phyloP scores from a whole-genome alignment of 1,140 invertebrate species.

The Drosophila ananassae region DNA sequence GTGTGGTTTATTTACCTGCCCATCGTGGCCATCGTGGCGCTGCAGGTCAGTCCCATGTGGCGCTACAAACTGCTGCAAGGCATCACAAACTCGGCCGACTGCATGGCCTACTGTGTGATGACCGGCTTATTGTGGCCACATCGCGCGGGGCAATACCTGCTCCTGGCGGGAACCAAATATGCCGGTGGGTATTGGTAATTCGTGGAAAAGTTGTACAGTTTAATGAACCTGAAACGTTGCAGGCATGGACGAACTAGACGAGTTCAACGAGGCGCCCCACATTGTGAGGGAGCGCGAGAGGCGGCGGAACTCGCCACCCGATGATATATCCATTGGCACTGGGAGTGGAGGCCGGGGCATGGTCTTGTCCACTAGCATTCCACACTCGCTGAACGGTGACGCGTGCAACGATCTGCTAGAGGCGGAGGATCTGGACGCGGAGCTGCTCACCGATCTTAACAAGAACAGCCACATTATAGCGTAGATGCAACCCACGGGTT shows the following conservation, averaged over 20 bases:
- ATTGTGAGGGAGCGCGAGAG: slow-evolving; percentile 79
- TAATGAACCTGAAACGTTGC: not conserved
- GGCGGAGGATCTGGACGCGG: slow-evolving; percentile 71
- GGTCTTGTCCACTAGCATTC: slow-evolving; percentile 70
- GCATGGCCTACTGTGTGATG: slow-evolving; percentile 96
- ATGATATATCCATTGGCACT: slow-evolving; percentile 66
- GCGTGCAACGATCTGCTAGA: slow-evolving; percentile 73
- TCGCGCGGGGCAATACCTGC: slow-evolving; percentile 94
- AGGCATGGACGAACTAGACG: slow-evolving; percentile 93
- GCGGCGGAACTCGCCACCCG: slow-evolving; percentile 71
- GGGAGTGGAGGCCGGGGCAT: slow-evolving; percentile 54
- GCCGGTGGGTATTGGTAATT: slow-evolving; percentile 81
- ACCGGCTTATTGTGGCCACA: slow-evolving; percentile 97
- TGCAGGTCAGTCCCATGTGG: slow-evolving; percentile 97
- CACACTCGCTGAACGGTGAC: slow-evolving; percentile 75
- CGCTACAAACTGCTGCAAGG: slow-evolving; percentile 96
- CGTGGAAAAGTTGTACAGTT: not conserved
- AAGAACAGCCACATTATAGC: slow-evolving; percentile 83
- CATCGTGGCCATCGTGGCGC: slow-evolving; percentile 95
- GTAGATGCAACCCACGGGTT: slow-evolving; percentile 66
- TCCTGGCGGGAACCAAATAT: slow-evolving; percentile 89
- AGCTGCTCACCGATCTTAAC: slow-evolving; percentile 81
- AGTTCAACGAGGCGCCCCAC: slow-evolving; percentile 96
- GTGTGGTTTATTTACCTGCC: slow-evolving; percentile 99
- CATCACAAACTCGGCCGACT: slow-evolving; percentile 97